These are phyloP conservation scores for Liposcelis brunnea DNA, from an alignment of 2,888 invertebrate species.

Conservation along the genomic window DNA sequence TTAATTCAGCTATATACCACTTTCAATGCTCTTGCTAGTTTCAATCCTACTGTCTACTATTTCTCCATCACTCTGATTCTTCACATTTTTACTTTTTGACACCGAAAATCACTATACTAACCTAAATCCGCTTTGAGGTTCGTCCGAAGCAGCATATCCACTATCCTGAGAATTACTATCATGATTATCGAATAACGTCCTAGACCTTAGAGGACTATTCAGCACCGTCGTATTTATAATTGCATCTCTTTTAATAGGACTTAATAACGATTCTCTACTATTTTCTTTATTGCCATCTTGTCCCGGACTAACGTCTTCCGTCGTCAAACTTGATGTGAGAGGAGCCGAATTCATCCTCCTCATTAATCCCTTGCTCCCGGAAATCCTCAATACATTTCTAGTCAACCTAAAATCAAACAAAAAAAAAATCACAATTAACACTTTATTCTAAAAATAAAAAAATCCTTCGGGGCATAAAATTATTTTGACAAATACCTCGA, in stretches of 20 bases:
- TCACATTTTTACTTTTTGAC: too few relatives aligned
- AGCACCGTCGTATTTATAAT: not conserved
- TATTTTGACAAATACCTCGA: slow-evolving; percentile 4
- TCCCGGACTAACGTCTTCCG: not conserved
- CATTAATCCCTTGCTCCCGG: not conserved
- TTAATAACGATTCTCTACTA: not conserved
- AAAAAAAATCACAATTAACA: not conserved
- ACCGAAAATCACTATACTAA: too few relatives aligned
- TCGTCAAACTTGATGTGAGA: not conserved
- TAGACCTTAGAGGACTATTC: slow-evolving; percentile 11
- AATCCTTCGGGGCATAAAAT: too few relatives aligned
- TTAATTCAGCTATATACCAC: too few relatives aligned
- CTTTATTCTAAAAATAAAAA: too few relatives aligned
- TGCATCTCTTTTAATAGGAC: not conserved
- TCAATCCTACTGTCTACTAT: too few relatives aligned
- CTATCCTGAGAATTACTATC: slow-evolving; percentile 41
- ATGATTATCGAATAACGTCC: slow-evolving; percentile 31
- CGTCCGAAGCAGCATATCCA: slow-evolving; percentile 30
- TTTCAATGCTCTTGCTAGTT: too few relatives aligned
- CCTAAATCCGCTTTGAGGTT: slow-evolving; percentile 17
- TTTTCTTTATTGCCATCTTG: slow-evolving; percentile 4
- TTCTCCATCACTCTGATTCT: too few relatives aligned
- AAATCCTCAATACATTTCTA: not conserved
- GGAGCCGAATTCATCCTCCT: slow-evolving; percentile 2
- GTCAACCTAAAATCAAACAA: not conserved